Evolutionary conservation across 2,888 invertebrate species (phyloP), one percentile per base, ranked within the genome.

Genomic region (Electrophaes corylata): DNA sequence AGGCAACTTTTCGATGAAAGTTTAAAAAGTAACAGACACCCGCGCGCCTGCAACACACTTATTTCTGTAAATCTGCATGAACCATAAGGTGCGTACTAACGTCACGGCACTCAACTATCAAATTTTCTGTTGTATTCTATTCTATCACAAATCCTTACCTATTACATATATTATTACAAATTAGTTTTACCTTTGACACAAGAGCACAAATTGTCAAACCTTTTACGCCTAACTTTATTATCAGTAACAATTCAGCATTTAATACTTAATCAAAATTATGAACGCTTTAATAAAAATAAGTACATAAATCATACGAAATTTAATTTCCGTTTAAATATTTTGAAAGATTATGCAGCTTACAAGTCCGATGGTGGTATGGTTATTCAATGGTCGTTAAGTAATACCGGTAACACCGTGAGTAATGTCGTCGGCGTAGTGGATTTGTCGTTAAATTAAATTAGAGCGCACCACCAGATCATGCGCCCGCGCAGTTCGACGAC

Each of bases 401-500:
- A 85, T 26, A 37, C 73, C 39, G 23, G 44, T 31, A 18, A 66
- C 66, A 64, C 72, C 70, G 75, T 37, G 35, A 47, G 78, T 75
- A 79, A 81, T 80, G 79, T 75, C 76, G 78, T 70, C 71, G 76
- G 31, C 81, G 43, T 40, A 43, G 73, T 86, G 81, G 81, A 79
- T 84, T 51, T 86, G 87, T 89, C 85, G 82, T 88, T 84, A 87
- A 88, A 89, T 87, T 84, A 82, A 90, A 90, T 89, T 90, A 88
- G 90, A 89, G 83, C 85, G 75, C 81, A 83, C 84, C 87, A 81
- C 78, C 73, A 78, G 81, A 77, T 78, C 76, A 73, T 72, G 86
- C 89, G 88, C 90, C 88, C 88, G 90, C 91, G 90, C 91, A 91
- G 91, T 89, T 91, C 91, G 88, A 78, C 89, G 91, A 91, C 91